A percentile compares a stretch with the other conserved stretches of the same genome.
Conservation (phyloP, 2,888 invertebrate species). For the Macrophya alboannulata region DNA sequence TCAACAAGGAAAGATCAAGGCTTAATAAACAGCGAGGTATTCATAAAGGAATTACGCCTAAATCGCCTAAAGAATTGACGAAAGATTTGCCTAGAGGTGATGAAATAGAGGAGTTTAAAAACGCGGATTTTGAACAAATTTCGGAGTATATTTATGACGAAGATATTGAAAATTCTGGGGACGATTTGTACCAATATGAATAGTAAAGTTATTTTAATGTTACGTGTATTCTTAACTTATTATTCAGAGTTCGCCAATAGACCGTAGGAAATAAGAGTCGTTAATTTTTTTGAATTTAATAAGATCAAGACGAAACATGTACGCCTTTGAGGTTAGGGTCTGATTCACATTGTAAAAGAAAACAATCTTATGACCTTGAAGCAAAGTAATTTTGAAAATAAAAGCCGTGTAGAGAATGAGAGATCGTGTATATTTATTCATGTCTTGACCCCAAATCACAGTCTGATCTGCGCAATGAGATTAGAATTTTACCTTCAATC, state of each 20-base stretch:
- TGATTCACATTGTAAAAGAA: not conserved
- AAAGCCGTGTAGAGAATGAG: not conserved
- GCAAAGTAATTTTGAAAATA: not conserved
- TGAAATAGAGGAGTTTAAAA: slow-evolving; percentile 52
- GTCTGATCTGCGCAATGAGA: not conserved
- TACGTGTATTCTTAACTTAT: not conserved
- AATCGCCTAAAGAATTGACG: slow-evolving; percentile 27
- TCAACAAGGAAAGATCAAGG: slow-evolving; percentile 48
- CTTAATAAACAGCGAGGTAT: slow-evolving; percentile 34
- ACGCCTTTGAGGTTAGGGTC: not conserved
- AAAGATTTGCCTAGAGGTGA: not conserved
- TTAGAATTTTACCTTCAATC: no score
- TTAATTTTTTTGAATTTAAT: not conserved
- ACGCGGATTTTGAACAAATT: slow-evolving; percentile 19
- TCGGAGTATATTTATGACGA: slow-evolving; percentile 38
- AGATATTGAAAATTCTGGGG: slow-evolving; percentile 51
- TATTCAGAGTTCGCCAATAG: not conserved
- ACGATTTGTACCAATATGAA: slow-evolving; percentile 53
- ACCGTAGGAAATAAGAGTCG: not conserved
- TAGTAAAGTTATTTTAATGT: not conserved
- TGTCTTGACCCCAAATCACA: not conserved
- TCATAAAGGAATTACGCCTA: not conserved
- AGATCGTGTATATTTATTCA: not conserved
- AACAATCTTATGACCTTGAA: not conserved
- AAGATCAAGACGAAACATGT: not conserved